Evolutionary conservation across 2,888 invertebrate genomes (phyloP).

Genomic region (Protonemura montana): DNA sequence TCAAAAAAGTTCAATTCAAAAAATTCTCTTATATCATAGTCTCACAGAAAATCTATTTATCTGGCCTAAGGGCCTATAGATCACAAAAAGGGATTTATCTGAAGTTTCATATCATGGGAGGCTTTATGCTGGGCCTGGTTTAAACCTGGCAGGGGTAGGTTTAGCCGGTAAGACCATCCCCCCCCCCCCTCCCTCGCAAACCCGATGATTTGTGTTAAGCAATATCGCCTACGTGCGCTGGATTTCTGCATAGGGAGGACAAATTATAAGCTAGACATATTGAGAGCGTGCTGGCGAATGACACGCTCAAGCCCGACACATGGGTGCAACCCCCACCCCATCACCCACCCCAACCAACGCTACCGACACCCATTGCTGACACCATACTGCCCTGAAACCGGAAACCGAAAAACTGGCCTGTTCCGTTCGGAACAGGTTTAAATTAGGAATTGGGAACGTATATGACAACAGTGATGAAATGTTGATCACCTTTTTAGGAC

Average conservation of each 20-base stretch:
- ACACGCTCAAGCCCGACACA: too few relatives aligned
- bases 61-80: background rate
- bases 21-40: background rate
- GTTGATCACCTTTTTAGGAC: too few relatives aligned
- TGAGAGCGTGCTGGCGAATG: too few relatives aligned
- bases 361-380: too few relatives aligned
- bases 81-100: slow-evolving; percentile 9
- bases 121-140: slow-evolving; percentile 17
- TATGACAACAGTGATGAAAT: too few relatives aligned
- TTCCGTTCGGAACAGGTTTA: too few relatives aligned
- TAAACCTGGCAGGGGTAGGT: slow-evolving; percentile 31
- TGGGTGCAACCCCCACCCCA: too few relatives aligned
- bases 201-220: slow-evolving; percentile 43
- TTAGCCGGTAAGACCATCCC: background rate
- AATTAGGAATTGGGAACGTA: too few relatives aligned
- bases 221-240: slow-evolving; percentile 47
- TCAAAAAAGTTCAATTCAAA: background rate
- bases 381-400: too few relatives aligned
- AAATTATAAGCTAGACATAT: slow-evolving; percentile 39
- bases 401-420: too few relatives aligned
- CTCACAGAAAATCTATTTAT: background rate
- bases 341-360: too few relatives aligned
- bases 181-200: too few relatives aligned
- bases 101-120: slow-evolving; percentile 18
- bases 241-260: slow-evolving; percentile 41